Evolutionary conservation across 2,113 vertebrate genomes (phyloP), one percentile per base, ranked within the genome.

Genomic region (Eptatretus burgeri): DNA sequence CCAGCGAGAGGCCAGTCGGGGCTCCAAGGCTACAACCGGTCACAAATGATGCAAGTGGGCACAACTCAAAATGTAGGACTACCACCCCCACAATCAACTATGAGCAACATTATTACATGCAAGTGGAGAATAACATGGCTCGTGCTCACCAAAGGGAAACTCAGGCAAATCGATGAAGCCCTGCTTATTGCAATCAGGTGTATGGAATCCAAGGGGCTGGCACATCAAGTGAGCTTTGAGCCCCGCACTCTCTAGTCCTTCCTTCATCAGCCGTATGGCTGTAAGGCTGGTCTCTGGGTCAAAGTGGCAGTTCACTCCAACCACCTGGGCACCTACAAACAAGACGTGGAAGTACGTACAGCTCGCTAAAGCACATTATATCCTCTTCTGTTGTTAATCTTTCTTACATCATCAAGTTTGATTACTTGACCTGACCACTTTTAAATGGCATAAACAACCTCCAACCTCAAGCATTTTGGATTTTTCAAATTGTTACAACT

Each of bases 261-360:
- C 80, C 71, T 93, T 94, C 91, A 98, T 94, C 75, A 93, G 72
- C 71, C 74, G 79, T 70, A 98, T 75, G 0, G 91, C 82, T 73
- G 79, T 76, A 20, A 98, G 71, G 49, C 69, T 82, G 63, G 69
- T 89, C 50, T 77, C 76, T 16, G 85, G 80, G 73, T 95, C 91
- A 71, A 96, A 96, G 74, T 96, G 88, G 72, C 88, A 96, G 75
- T 96, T 96, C 51, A 95, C 71, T 2, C 91, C 91, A 19, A 95
- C 71, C 52, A 98, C 79, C 51, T 84, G 73, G 50, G 91, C 91
- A 56, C 91, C 91, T 98, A 70, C 2, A 69, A 18, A 51, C 52
- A 62, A 60, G 56, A 60, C 2, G 12, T 20, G 56, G 20, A 12
- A n/a, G 56, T 60, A 20, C 11, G 56, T 20, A n/a, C 56, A 13